These are phyloP conservation scores for Drosophila monieri DNA, from an alignment of 2,888 invertebrate genomes.

Conservation along the genomic window DNA sequence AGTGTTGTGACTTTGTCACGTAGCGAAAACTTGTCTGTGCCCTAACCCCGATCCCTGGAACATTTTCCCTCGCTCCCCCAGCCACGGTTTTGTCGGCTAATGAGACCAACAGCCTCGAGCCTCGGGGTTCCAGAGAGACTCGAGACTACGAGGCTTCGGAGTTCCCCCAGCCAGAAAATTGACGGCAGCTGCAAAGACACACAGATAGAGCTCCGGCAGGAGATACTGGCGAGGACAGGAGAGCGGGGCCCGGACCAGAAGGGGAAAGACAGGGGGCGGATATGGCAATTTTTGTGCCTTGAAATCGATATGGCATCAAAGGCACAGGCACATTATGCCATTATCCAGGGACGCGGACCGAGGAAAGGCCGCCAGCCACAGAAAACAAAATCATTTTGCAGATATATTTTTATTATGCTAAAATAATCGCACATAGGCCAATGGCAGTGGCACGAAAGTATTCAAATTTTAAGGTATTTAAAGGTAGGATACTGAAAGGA, in stretches of 20 bases:
- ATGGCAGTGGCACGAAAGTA: slow-evolving; percentile 37
- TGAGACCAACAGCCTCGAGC: slow-evolving; percentile 71
- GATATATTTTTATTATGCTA: slow-evolving; percentile 79
- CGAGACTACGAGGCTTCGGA: slow-evolving; percentile 12
- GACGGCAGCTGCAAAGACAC: slow-evolving; percentile 61
- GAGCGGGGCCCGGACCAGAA: neutral
- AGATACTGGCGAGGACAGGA: neutral
- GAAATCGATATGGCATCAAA: slow-evolving; percentile 78
- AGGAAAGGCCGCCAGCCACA: slow-evolving; percentile 55
- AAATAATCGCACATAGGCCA: slow-evolving; percentile 76
- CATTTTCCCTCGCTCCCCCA: slow-evolving; percentile 1
- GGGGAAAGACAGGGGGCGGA: slow-evolving; percentile 61
- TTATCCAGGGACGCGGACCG: slow-evolving; percentile 57
- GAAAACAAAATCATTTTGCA: slow-evolving; percentile 53
- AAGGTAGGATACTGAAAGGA: too few species aligned
- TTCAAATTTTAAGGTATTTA: neutral
- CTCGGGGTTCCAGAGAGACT: slow-evolving; percentile 41
- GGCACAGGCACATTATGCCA: slow-evolving; percentile 66
- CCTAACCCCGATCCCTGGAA: slow-evolving; percentile 29
- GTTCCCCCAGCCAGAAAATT: slow-evolving; percentile 39
- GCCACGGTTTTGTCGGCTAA: slow-evolving; percentile 53
- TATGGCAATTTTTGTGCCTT: slow-evolving; percentile 72
- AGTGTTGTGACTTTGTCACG: slow-evolving; percentile 76
- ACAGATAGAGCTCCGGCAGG: slow-evolving; percentile 18
- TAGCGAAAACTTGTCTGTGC: slow-evolving; percentile 72